Conservation (phyloP, 2,113 vertebrate genomes). For the Myocastor coypus region DNA sequence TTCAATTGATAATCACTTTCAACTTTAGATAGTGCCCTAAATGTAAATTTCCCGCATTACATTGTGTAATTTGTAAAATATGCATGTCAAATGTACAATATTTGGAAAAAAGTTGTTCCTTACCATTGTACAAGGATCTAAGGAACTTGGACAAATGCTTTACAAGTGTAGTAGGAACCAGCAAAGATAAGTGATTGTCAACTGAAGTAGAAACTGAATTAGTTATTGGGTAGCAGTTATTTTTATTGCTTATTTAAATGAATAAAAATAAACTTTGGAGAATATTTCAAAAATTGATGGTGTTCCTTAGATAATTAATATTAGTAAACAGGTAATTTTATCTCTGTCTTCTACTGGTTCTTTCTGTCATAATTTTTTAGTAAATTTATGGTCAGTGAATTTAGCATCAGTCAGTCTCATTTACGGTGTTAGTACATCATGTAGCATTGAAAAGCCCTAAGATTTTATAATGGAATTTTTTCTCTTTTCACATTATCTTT, state of each 20-base stretch:
- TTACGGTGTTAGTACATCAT: not conserved
- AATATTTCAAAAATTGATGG: not conserved
- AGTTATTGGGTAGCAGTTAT: not conserved
- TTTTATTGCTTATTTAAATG: not conserved
- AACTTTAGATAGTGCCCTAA: too few species aligned
- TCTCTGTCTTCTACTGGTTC: not conserved
- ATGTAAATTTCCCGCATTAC: too few species aligned
- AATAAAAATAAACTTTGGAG: not conserved
- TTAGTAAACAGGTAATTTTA: not conserved
- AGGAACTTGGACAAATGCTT: not conserved
- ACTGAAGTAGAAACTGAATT: not conserved
- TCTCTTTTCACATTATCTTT: not conserved
- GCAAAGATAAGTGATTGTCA: not conserved
- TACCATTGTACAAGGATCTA: not conserved
- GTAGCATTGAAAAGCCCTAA: not conserved
- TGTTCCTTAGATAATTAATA: not conserved
- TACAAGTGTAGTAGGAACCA: not conserved
- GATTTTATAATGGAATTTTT: not conserved
- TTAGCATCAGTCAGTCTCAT: not conserved
- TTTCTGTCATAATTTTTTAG: not conserved
- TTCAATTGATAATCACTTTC: not conserved
- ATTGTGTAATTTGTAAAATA: too few species aligned
- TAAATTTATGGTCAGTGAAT: not conserved
- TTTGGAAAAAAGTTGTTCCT: too few species aligned
- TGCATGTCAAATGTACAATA: too few species aligned